A percentile compares a stretch with the other conserved stretches of the same genome.
phyloP scores from a whole-genome alignment of 2,113 vertebrate genomes.

The Bubo blakistoni region DNA sequence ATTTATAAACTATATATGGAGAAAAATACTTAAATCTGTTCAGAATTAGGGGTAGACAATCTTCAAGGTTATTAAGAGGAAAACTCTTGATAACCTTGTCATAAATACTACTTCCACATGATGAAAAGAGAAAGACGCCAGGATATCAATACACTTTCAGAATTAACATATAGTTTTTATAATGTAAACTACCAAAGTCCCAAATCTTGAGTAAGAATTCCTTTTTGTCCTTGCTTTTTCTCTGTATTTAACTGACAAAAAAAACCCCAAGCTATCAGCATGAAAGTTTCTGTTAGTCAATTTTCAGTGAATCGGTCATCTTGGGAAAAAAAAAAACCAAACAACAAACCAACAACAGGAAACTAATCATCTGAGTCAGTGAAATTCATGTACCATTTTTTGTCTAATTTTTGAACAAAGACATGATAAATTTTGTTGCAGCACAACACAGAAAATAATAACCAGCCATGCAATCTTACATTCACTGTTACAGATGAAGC shows the following conservation, averaged over 20 bases:
- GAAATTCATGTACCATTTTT: background rate
- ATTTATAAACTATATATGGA: background rate
- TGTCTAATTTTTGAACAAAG: background rate
- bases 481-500: background rate
- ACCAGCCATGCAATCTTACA: background rate
- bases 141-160: background rate
- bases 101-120: background rate
- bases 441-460: background rate
- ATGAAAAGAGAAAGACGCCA: background rate
- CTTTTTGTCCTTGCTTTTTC: background rate
- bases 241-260: background rate
- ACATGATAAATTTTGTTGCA: background rate
- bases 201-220: background rate
- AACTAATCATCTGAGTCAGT: background rate
- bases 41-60: background rate
- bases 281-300: background rate
- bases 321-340: too few relatives aligned
- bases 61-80: background rate
- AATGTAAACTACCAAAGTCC: background rate
- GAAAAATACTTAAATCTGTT: background rate
- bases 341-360: background rate
- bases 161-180: background rate
- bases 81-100: background rate
- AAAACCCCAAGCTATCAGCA: background rate
- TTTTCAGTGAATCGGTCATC: background rate